Base-by-base conservation (phyloP, 2,797 vertebrate species). In the Salarias fasciatus region DNA sequence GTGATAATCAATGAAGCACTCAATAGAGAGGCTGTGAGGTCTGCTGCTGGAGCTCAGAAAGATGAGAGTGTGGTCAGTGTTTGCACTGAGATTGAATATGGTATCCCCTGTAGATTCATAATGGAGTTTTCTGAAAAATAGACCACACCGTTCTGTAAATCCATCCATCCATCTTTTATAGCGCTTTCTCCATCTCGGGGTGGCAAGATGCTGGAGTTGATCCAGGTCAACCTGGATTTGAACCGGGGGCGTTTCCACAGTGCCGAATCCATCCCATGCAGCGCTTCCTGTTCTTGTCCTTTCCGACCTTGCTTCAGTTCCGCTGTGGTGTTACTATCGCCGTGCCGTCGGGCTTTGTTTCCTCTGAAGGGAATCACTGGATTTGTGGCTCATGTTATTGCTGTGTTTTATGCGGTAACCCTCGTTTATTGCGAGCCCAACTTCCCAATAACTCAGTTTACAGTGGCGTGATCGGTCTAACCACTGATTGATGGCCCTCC, bases 1-100 rank as follows among this genome's bases (percentile, higher is more conserved):
- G 53, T 2, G 38, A 63, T 75, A 86, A 86, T 84, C 81, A 69
- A 76, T 88, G 64, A 69, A 30, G 14, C 54, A 29, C 62, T 85
- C 55, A 15, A 53, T 79, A 57, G 57, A 68, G 70, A 68, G 59
- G 35, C 49, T 61, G 10, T 38, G 15, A 54, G 33, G 45, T 41
- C 43, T 8, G 6, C 11, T 8, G 8, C 42, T 41, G 10, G 13
- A 75, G 44, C 24, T 24, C 15, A 11, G 59, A 72, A 41, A 76
- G 79, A 71, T 63, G 11, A 72, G 52, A 64, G 38, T 0, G 8
- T 28, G 54, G 54, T 11, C 2, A 46, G 65, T 55, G 36, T 75
- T 73, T 70, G 31, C 35, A 36, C 46, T n/a, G 6, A 55, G 30
- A 62, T 33, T 5, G 29, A 72, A 44, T 29, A 13, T 15, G 3